Evolutionary conservation across 2,113 vertebrate species (phyloP).

Genomic region (Sceloporus undulatus): DNA sequence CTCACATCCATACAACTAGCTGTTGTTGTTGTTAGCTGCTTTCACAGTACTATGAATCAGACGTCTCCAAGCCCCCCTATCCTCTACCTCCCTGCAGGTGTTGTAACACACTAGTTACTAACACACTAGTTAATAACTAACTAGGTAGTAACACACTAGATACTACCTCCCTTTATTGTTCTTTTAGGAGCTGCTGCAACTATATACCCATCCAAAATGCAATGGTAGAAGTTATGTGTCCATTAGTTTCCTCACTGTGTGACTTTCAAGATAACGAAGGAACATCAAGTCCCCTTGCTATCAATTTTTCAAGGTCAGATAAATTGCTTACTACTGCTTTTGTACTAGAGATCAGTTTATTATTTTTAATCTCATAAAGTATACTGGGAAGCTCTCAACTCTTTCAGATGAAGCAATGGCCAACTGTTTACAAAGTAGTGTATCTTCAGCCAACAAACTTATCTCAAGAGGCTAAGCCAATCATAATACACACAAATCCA

Average conservation of each 20-base stretch:
- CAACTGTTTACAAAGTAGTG: conserved; percentile 9
- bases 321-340: neutral
- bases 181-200: neutral
- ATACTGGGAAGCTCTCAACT: neutral
- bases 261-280: conserved; percentile 26
- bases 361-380: neutral
- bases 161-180: neutral
- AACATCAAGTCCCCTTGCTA: neutral
- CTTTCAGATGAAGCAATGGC: neutral
- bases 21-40: too few relatives aligned
- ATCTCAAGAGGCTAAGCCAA: neutral
- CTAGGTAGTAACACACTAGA: neutral
- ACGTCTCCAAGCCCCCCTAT: too few relatives aligned
- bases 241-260: neutral
- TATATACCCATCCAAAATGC: neutral
- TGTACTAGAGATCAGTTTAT: conserved; percentile 27
- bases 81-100: too few relatives aligned
- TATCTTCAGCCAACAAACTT: conserved; percentile 14
- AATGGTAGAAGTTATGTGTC: neutral
- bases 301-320: neutral
- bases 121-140: too few relatives aligned
- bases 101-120: too few relatives aligned
- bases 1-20: too few relatives aligned
- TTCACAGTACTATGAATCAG: too few relatives aligned
- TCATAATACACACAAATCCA: neutral